Percentiles rank a stretch among this genome's conserved stretches.
These are phyloP conservation scores for Limnephilus auricula DNA, from an alignment of 2,888 invertebrate species.

Conservation along the genomic window DNA sequence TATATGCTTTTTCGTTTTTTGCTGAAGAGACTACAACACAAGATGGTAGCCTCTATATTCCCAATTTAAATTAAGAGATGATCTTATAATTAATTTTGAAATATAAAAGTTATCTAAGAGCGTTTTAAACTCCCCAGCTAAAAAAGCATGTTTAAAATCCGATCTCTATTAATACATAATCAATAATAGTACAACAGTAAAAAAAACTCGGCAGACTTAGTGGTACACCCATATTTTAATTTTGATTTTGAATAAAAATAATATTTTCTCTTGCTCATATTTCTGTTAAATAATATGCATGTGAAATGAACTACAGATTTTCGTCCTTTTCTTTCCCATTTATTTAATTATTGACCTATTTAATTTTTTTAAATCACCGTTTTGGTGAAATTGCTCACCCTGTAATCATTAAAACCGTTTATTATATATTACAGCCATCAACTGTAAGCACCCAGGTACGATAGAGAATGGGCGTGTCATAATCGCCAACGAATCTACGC, in stretches of 20 bases:
- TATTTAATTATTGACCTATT: not conserved
- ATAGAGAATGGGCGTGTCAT: slow-evolving; percentile 93
- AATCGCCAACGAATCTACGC: slow-evolving; percentile 89
- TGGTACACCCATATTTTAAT: not conserved
- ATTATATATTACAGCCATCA: slow-evolving; percentile 81
- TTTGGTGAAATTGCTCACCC: not conserved
- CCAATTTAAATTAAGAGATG: no score
- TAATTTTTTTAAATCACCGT: not conserved
- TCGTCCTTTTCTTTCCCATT: not conserved
- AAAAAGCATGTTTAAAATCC: no score
- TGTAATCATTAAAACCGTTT: not conserved
- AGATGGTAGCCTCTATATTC: no score
- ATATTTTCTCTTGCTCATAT: not conserved
- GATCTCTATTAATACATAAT: no score
- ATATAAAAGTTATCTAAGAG: no score
- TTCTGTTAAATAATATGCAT: not conserved
- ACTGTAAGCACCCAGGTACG: slow-evolving; percentile 87
- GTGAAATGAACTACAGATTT: not conserved
- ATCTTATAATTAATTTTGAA: no score
- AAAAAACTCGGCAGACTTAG: no score
- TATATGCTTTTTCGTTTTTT: no score
- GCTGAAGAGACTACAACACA: no score
- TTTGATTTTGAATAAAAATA: not conserved
- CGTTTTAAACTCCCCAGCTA: no score
- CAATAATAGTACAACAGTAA: no score